phyloP scores from a whole-genome alignment of 2,888 invertebrate genomes.

The Xestia c-nigrum region DNA sequence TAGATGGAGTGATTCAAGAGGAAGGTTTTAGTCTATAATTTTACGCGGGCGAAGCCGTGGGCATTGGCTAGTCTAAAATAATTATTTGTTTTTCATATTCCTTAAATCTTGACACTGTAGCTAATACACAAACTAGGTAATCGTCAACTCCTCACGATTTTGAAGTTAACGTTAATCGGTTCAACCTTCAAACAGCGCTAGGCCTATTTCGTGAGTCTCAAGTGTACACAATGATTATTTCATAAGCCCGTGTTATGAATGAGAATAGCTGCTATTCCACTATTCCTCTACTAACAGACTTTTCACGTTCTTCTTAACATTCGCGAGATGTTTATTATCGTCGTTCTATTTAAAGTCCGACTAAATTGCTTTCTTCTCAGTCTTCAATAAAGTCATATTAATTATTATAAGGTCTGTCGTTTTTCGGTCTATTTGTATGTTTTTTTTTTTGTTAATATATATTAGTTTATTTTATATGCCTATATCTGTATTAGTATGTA shows the following conservation, averaged over 20 bases:
- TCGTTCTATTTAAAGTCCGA: too few species aligned
- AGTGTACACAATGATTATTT: constrained; percentile 64
- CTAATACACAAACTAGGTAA: not conserved
- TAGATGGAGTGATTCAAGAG: too few species aligned
- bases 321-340: constrained; percentile 40
- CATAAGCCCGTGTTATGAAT: constrained; percentile 64
- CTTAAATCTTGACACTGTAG: not conserved
- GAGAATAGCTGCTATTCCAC: constrained; percentile 36
- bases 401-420: too few species aligned
- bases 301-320: constrained; percentile 55
- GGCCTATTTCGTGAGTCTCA: constrained; percentile 19
- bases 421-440: too few species aligned
- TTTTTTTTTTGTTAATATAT: too few species aligned
- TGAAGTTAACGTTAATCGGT: constrained; percentile 9
- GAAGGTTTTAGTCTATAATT: too few species aligned
- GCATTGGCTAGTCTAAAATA: too few species aligned
- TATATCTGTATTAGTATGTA: too few species aligned
- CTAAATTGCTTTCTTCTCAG: too few species aligned
- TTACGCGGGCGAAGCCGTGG: too few species aligned
- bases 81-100: not conserved
- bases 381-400: too few species aligned
- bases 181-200: constrained; percentile 10
- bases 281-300: constrained; percentile 47
- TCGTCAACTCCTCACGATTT: not conserved
- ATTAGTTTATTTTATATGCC: too few species aligned